phyloP scores from a whole-genome alignment of 1,140 invertebrate genomes.

The Diabrotica virgifera region DNA sequence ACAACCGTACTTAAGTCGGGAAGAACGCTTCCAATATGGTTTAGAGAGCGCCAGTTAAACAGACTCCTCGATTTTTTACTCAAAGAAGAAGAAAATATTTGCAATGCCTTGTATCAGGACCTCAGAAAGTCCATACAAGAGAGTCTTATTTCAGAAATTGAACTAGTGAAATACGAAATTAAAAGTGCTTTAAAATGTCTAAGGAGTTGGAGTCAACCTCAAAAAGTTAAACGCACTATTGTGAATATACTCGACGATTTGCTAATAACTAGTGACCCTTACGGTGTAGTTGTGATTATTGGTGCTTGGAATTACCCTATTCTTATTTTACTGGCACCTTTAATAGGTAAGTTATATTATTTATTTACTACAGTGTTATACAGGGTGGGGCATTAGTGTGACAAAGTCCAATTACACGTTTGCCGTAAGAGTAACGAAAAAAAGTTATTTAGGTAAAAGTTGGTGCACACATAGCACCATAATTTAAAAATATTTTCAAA shows the following conservation, averaged over 20 bases:
- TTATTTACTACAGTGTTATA: too few species aligned
- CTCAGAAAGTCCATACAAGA: conserved; percentile 73
- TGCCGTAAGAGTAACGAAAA: too few species aligned
- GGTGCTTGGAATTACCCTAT: conserved; percentile 98
- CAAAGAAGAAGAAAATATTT: conserved; percentile 72
- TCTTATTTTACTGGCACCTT: conserved; percentile 69
- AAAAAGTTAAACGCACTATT: conserved; percentile 64
- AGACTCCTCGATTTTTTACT: conserved; percentile 69
- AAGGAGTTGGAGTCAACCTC: conserved; percentile 64
- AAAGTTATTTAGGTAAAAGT: too few species aligned
- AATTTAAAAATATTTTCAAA: too few species aligned
- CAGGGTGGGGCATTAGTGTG: too few species aligned
- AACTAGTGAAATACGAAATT: conserved; percentile 65
- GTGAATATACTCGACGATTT: conserved; percentile 69
- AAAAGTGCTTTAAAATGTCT: conserved; percentile 59
- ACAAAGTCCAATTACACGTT: too few species aligned
- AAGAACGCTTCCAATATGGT: conserved; percentile 69
- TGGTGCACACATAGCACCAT: too few species aligned
- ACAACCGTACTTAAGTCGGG: too few species aligned
- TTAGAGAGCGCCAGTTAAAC: conserved; percentile 73
- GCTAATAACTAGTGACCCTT: conserved; percentile 76
- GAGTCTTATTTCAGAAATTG: conserved; percentile 61
- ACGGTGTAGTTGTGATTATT: conserved; percentile 84
- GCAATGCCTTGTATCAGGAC: conserved; percentile 75
- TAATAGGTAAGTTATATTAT: conserved; percentile 49